Percentiles rank a stretch among this genome's conserved stretches.
Evolutionary conservation across 2,113 vertebrate genomes (phyloP).

Genomic region (Myrmophylax atrothorax): DNA sequence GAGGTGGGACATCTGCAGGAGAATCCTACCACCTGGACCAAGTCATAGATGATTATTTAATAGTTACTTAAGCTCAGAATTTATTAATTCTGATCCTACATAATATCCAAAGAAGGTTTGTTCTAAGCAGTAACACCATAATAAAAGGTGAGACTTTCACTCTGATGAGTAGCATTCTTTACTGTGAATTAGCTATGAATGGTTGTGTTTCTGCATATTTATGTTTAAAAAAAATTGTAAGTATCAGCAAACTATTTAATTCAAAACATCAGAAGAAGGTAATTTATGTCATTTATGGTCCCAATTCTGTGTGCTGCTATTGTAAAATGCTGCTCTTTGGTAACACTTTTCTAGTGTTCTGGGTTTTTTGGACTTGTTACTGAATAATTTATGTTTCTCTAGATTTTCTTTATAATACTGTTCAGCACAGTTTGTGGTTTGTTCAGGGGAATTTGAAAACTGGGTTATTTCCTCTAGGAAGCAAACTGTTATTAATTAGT

Average conservation of each 20-base stretch:
- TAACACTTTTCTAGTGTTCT: not conserved
- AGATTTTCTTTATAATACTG: not conserved
- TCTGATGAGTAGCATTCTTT: not conserved
- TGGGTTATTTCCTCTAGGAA: not conserved
- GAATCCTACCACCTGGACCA: not conserved
- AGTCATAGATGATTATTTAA: not conserved
- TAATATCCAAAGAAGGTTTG: not conserved
- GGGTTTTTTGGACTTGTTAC: fast-evolving
- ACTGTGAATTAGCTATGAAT: not conserved
- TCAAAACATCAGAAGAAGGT: not conserved
- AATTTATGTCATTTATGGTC: not conserved
- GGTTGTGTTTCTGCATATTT: not conserved
- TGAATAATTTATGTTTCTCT: not conserved
- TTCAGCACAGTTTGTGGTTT: not conserved
- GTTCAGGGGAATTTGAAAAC: not conserved
- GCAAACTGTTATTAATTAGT: not conserved
- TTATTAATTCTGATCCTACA: not conserved
- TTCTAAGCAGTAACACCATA: not conserved
- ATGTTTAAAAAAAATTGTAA: not conserved
- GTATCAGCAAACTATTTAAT: not conserved
- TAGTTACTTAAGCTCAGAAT: not conserved
- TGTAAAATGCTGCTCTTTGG: not conserved
- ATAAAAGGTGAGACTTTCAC: not conserved
- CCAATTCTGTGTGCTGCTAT: not conserved
- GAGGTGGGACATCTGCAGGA: not conserved